Evolutionary conservation across 2,888 invertebrate genomes (phyloP).

Genomic region (Geophilus truncorum): DNA sequence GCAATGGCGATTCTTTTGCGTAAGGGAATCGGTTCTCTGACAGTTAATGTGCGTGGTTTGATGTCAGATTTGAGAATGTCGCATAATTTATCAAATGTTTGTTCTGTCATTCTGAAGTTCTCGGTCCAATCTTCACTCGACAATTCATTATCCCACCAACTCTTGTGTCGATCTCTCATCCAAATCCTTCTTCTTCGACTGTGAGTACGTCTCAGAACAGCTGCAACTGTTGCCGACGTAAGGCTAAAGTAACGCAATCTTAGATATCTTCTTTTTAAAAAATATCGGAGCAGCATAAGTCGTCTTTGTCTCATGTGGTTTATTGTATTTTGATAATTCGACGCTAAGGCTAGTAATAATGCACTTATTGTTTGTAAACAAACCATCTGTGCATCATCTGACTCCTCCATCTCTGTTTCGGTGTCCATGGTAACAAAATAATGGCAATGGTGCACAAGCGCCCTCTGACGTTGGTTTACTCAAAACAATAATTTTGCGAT

Average conservation of each 20-base stretch:
- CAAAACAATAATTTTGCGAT: too few species aligned
- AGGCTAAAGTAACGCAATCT: neutral
- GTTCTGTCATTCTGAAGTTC: neutral
- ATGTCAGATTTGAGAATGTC: neutral
- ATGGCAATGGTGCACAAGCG: neutral
- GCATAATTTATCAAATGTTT: neutral
- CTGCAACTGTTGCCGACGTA: neutral
- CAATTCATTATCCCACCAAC: neutral
- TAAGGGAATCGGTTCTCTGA: conserved; percentile 1
- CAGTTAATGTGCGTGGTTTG: neutral
- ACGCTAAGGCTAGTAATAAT: neutral
- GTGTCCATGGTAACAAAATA: too few species aligned
- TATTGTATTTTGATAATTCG: neutral
- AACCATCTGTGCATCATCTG: neutral
- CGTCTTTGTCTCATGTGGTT: neutral
- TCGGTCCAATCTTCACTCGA: neutral
- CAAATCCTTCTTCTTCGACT: neutral
- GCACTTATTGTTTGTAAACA: neutral
- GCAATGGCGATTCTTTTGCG: neutral
- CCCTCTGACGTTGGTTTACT: neutral
- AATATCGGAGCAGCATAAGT: neutral
- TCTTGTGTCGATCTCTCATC: neutral
- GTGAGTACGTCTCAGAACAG: neutral
- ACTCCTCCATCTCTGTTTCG: neutral
- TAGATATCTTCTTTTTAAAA: neutral